Percentiles rank a stretch among this genome's conserved stretches.
phyloP scores from a whole-genome alignment of 2,797 vertebrate genomes.

The Phataginus tricuspis region DNA sequence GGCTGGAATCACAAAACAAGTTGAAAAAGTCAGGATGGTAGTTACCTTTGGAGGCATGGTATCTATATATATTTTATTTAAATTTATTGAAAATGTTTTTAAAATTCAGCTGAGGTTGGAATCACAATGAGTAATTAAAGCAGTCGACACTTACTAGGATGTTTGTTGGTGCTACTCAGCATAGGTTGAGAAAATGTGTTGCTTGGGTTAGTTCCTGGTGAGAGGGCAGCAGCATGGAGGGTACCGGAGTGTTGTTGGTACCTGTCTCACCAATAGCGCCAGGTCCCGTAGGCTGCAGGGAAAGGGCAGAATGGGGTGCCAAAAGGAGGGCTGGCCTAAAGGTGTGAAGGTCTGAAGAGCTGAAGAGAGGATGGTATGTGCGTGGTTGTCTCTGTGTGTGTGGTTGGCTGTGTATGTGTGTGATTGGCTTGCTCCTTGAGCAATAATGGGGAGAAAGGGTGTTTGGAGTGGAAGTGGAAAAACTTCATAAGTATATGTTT shows the following conservation, averaged over 20 bases:
- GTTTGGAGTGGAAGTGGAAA: neutral
- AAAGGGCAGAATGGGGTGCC: neutral
- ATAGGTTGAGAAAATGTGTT: slow-evolving; percentile 15
- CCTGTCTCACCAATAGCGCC: neutral
- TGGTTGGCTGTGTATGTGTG: too few species aligned
- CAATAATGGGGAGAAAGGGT: neutral
- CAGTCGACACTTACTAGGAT: neutral
- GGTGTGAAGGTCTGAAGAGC: neutral
- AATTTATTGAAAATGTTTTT: neutral
- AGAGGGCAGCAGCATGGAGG: neutral
- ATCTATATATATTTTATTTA: neutral
- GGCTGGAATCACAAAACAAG: neutral
- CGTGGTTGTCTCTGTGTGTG: too few species aligned
- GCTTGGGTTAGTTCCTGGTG: neutral
- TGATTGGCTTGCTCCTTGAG: neutral
- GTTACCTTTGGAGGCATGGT: neutral
- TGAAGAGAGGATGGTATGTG: neutral
- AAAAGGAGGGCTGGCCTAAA: neutral
- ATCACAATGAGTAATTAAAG: neutral
- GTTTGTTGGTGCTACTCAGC: neutral
- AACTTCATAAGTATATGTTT: neutral
- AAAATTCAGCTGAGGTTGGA: neutral
- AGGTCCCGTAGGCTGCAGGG: neutral
- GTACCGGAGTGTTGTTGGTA: neutral
- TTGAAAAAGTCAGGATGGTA: neutral